Evolutionary conservation across 2,888 invertebrate genomes (phyloP).

Genomic region (Podabrus alpinus): DNA sequence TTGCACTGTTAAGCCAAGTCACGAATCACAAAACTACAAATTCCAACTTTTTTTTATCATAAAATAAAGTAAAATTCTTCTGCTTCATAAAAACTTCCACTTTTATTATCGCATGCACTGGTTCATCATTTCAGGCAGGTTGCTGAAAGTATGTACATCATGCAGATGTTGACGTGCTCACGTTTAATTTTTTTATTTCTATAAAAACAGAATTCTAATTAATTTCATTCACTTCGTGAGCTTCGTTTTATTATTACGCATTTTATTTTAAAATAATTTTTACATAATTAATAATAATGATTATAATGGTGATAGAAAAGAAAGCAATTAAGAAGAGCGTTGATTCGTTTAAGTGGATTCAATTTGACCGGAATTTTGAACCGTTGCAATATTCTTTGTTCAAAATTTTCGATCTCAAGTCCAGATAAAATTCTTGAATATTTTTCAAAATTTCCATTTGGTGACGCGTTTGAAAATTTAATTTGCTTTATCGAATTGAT

Average conservation of each 20-base stretch:
- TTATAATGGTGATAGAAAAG: background rate
- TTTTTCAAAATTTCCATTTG: background rate
- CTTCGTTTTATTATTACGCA: background rate
- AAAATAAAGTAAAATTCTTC: background rate
- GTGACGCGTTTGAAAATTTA: background rate
- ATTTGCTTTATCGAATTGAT: background rate
- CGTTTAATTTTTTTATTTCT: background rate
- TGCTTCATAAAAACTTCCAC: background rate
- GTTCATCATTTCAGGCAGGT: background rate
- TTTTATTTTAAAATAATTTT: background rate
- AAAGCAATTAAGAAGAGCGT: background rate
- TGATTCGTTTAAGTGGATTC: background rate
- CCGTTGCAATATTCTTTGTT: background rate
- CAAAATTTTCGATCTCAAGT: background rate
- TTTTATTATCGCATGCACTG: background rate
- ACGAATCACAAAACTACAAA: background rate
- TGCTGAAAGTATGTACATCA: background rate
- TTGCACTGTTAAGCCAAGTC: conserved; percentile 14
- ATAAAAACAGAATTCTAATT: background rate
- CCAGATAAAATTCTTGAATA: background rate
- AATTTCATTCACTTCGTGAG: background rate
- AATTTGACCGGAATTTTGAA: background rate
- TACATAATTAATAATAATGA: background rate
- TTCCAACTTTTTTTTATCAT: conserved; percentile 6
- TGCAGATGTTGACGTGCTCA: background rate